Evolutionary conservation across 2,888 invertebrate genomes (phyloP), one percentile per base, ranked within the genome.

Genomic region (Platycheirus albimanus): DNA sequence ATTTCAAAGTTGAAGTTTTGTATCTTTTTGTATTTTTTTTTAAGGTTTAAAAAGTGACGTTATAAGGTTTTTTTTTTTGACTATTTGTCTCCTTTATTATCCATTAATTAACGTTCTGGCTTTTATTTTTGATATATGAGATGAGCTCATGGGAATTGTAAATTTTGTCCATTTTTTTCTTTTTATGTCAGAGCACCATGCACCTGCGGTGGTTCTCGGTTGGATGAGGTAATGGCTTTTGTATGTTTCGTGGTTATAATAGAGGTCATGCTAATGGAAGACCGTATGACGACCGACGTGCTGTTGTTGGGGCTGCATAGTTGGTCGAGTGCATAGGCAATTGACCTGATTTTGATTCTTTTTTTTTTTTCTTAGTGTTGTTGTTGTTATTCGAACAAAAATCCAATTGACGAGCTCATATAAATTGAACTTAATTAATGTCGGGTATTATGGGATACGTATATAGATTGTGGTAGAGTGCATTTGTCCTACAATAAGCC

Each of bases 401-500:
- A 20, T 43, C 33, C 66, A 71, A 71, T 71, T 76, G 58, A 81
- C 47, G 58, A 45, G 70, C 43, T 58, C 45, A 19, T 76, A 52
- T 69, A 69, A 79, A 74, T 74, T 79, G 74, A 79, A 79, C 63
- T 61, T 79, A 79, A 79, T 79, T 79, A 79, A 72, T 24, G 28
- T 58, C 11, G 41, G 11, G 10, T 54, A n/a, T 24, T 24, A 38
- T 20, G 8, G 24, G 24, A 15, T 1, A 11, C 33, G n/a, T 6
- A 33, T 11, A n/a, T 6, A 11, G 19, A n/a, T n/a, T n/a, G n/a
- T n/a, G n/a, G 17, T 7, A 15, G 3, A 17, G 41, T 41, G 15
- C 13, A 11, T 28, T 58, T 58, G 58, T 24, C 58, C 41, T 58
- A 15, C 0, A 41, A 56, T 10, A 15, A n/a, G n/a, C n/a, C n/a